phyloP scores from a whole-genome alignment of 2,888 invertebrate genomes.

The Pherbina coryleti region DNA sequence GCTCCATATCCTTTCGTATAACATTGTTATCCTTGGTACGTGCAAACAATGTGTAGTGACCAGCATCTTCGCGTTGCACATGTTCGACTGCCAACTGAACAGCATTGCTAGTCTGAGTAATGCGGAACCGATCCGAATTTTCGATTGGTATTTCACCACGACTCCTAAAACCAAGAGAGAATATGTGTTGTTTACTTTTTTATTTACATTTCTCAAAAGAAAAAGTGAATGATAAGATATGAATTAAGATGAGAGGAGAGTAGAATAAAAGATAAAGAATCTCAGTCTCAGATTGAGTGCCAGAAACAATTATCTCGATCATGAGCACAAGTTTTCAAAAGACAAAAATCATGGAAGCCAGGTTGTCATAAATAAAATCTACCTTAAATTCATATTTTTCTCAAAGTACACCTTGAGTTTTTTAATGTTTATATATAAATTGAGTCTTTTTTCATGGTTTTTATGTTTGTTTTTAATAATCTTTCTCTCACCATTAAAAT shows the following conservation, averaged over 20 bases:
- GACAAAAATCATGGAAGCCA: too few relatives aligned
- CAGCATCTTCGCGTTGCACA: conserved; percentile 79
- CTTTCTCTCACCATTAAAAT: too few relatives aligned
- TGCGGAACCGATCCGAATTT: conserved; percentile 76
- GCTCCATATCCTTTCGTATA: conserved; percentile 72
- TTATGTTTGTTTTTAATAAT: too few relatives aligned
- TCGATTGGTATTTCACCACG: conserved; percentile 75
- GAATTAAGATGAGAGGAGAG: background rate
- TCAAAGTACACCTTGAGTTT: too few relatives aligned
- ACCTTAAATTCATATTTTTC: too few relatives aligned
- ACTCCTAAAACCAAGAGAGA: conserved; percentile 65
- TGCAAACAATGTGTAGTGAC: conserved; percentile 81
- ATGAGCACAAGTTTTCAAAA: too few relatives aligned
- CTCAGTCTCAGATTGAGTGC: too few relatives aligned
- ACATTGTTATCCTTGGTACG: conserved; percentile 72
- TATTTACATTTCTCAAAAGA: background rate
- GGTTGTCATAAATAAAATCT: too few relatives aligned
- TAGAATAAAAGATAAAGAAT: background rate
- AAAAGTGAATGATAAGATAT: too few relatives aligned
- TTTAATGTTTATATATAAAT: too few relatives aligned
- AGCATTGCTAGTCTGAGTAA: conserved; percentile 72
- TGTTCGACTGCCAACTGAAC: conserved; percentile 83
- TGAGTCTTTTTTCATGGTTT: too few relatives aligned
- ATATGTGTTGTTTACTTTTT: background rate
- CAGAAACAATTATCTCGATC: too few relatives aligned